phyloP scores from a whole-genome alignment of 2,888 invertebrate genomes.

The Synanthedon vespiformis region DNA sequence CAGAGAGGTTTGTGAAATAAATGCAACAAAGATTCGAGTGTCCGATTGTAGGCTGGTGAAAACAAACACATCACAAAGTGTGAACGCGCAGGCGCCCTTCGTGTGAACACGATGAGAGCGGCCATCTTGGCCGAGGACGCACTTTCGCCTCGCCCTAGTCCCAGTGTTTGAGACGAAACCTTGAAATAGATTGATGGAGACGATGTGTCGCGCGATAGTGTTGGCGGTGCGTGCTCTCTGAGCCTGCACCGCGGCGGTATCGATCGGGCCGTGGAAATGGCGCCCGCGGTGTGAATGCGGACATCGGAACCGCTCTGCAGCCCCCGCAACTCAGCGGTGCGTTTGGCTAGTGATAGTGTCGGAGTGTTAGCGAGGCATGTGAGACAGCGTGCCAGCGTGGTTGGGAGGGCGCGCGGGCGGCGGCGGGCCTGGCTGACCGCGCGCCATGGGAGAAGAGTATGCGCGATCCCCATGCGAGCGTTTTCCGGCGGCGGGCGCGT shows the following conservation, averaged over 20 bases:
- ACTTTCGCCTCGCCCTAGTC: conserved; percentile 66
- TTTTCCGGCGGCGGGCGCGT: conserved; percentile 67
- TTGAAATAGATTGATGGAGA: conserved; percentile 24
- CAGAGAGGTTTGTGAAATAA: conserved; percentile 11
- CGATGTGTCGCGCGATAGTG: conserved; percentile 46
- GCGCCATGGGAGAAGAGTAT: conserved; percentile 68
- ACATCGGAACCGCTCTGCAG: conserved; percentile 55
- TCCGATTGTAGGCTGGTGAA: conserved; percentile 39
- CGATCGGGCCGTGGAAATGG: conserved; percentile 59
- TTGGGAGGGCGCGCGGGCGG: conserved; percentile 60
- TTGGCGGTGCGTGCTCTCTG: conserved; percentile 49
- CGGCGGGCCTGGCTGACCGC: conserved; percentile 63
- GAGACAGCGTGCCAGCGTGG: conserved; percentile 47
- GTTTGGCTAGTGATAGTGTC: conserved; percentile 49
- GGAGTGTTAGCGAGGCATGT: conserved; percentile 57
- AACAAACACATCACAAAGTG: conserved; percentile 57
- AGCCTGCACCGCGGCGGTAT: conserved; percentile 60
- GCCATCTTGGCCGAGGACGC: conserved; percentile 66
- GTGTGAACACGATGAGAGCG: conserved; percentile 60
- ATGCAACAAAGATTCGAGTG: conserved; percentile 13
- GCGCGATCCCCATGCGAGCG: conserved; percentile 69
- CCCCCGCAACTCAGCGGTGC: conserved; percentile 42
- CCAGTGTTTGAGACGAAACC: conserved; percentile 42
- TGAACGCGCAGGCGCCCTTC: conserved; percentile 60
- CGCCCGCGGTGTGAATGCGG: conserved; percentile 66